Percentiles rank a stretch among this genome's conserved stretches.
Conservation (phyloP, 2,888 invertebrate genomes). For the Dicranocentrus wangi region DNA sequence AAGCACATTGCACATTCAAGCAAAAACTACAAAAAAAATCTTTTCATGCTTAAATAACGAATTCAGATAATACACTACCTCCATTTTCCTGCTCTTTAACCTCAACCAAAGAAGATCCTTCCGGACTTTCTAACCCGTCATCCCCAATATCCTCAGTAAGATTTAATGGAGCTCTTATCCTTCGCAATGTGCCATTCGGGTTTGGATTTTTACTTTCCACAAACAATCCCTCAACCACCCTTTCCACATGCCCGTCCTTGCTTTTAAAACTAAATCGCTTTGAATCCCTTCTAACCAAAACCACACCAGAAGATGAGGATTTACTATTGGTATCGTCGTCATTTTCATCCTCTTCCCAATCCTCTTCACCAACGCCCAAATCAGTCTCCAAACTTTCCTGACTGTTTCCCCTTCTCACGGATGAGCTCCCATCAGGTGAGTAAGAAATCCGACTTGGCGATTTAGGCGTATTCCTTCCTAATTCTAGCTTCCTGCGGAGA, state of each 20-base stretch:
- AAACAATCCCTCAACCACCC: conserved; percentile 73
- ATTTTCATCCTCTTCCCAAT: conserved; percentile 70
- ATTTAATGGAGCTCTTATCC: conserved; percentile 71
- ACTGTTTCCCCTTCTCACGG: conserved; percentile 57
- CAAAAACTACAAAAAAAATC: conserved; percentile 5
- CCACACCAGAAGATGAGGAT: conserved; percentile 57
- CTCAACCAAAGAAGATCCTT: conserved; percentile 58
- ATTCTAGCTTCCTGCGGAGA: conserved; percentile 58
- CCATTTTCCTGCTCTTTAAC: conserved; percentile 37
- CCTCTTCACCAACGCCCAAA: conserved; percentile 70
- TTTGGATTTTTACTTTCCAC: conserved; percentile 73
- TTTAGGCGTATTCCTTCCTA: conserved; percentile 34
- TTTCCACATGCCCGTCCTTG: conserved; percentile 68
- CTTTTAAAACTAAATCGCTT: conserved; percentile 70
- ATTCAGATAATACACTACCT: conserved; percentile 40
- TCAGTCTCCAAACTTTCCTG: conserved; percentile 70
- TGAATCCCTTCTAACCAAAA: conserved; percentile 70
- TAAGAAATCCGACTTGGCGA: conserved; percentile 43
- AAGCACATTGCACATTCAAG: too few species aligned
- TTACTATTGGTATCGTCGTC: conserved; percentile 42
- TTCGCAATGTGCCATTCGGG: conserved; percentile 69
- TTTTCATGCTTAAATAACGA: too few species aligned
- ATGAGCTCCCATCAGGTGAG: conserved; percentile 41
- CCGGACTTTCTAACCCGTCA: conserved; percentile 62
- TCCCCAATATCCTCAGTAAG: conserved; percentile 64